phyloP scores from a whole-genome alignment of 2,888 invertebrate species.

The Dryococelus australis region DNA sequence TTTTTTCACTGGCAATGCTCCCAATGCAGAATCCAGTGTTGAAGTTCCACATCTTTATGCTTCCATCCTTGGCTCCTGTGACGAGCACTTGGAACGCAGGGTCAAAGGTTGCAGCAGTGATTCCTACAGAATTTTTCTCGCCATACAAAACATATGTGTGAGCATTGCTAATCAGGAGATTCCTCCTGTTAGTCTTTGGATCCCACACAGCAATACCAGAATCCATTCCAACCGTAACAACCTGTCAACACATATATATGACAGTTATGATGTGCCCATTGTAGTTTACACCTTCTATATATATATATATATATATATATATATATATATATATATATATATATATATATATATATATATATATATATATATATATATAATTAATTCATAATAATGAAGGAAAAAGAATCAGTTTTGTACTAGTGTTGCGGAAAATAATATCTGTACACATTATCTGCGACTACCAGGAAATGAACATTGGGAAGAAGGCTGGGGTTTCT shows the following conservation, averaged over 20 bases:
- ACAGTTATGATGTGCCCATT: too few species aligned
- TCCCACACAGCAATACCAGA: conserved; percentile 86
- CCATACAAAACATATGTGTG: conserved; percentile 74
- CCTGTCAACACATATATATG: conserved; percentile 49
- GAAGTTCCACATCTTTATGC: conserved; percentile 85
- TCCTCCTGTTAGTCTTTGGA: conserved; percentile 71
- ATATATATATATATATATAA: too few species aligned
- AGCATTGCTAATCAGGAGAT: conserved; percentile 72
- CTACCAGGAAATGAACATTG: too few species aligned
- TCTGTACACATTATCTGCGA: too few species aligned
- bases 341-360: too few species aligned
- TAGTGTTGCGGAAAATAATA: too few species aligned
- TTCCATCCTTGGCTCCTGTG: conserved; percentile 81
- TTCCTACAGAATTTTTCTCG: conserved; percentile 71
- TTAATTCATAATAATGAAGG: too few species aligned
- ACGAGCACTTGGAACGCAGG: conserved; percentile 74
- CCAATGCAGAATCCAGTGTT: conserved; percentile 78
- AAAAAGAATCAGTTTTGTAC: too few species aligned
- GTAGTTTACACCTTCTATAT: too few species aligned
- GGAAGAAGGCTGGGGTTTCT: too few species aligned
- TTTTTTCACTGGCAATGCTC: conserved; percentile 64
- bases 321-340: too few species aligned
- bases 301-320: too few species aligned
- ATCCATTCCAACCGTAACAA: conserved; percentile 80
- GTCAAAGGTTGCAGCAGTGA: conserved; percentile 81